Percentiles rank a stretch among this genome's conserved stretches.
Conservation (phyloP, 2,113 vertebrate genomes). For the Pedionomus torquatus region DNA sequence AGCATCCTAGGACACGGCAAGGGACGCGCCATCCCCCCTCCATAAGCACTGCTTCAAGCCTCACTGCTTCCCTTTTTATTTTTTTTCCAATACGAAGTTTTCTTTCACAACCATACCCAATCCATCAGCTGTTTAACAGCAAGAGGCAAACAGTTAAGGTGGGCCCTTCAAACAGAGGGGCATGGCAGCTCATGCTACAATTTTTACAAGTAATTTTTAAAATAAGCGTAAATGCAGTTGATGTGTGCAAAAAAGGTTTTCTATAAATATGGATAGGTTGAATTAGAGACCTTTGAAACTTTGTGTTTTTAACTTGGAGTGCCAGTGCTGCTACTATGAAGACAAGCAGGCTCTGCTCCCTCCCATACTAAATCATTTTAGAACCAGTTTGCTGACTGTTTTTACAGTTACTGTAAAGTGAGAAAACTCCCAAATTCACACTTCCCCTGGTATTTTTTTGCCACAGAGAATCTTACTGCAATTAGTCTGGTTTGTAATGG, state of each 20-base stretch:
- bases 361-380: background rate
- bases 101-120: background rate
- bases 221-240: background rate
- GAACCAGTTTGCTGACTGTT: slow-evolving; percentile 24
- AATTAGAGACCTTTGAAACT: background rate
- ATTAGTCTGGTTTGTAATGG: slow-evolving; percentile 59
- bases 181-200: background rate
- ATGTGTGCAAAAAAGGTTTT: background rate
- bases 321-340: background rate
- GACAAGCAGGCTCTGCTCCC: background rate
- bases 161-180: background rate
- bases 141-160: background rate
- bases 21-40: background rate
- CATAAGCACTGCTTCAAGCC: background rate
- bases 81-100: background rate
- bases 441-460: slow-evolving; percentile 6
- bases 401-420: slow-evolving; percentile 45
- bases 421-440: slow-evolving; percentile 49
- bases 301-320: background rate
- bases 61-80: background rate
- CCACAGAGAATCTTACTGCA: slow-evolving; percentile 19
- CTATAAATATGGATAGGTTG: background rate
- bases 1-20: accelerated
- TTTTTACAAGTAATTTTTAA: background rate
- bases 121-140: background rate